phyloP scores from a whole-genome alignment of 2,113 vertebrate species.

The Pelecanus crispus region DNA sequence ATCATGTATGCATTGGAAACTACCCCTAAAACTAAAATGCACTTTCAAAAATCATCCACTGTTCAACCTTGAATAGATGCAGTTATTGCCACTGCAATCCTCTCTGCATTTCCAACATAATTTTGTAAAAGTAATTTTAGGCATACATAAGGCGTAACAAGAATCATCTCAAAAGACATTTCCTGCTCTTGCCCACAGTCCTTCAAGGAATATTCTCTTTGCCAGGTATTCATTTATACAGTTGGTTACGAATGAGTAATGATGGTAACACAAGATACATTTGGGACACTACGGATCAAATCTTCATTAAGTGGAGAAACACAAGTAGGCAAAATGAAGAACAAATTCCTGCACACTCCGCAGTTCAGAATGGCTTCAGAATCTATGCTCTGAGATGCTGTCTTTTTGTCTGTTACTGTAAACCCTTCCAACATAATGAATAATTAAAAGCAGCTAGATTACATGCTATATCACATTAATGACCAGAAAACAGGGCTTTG shows the following conservation, averaged over 20 bases:
- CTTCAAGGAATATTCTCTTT: neutral
- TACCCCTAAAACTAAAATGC: neutral
- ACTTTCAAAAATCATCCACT: neutral
- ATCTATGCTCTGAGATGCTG: neutral
- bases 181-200: neutral
- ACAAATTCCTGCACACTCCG: neutral
- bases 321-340: constrained; percentile 14
- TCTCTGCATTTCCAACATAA: neutral
- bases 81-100: neutral
- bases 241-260: constrained; percentile 20
- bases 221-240: neutral
- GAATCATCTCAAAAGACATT: neutral
- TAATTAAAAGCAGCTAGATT: constrained; percentile 48
- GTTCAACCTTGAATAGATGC: neutral
- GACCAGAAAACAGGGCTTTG: neutral
- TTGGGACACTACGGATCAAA: neutral
- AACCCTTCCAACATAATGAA: constrained; percentile 15
- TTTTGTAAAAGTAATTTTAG: neutral
- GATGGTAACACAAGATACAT: neutral
- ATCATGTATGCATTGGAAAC: neutral
- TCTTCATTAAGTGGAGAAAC: neutral
- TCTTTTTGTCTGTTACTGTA: neutral
- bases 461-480: constrained; percentile 3
- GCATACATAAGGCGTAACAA: neutral
- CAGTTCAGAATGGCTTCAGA: neutral